Evolutionary conservation across 2,113 vertebrate species (phyloP).

Genomic region (Phoenicopterus ruber): DNA sequence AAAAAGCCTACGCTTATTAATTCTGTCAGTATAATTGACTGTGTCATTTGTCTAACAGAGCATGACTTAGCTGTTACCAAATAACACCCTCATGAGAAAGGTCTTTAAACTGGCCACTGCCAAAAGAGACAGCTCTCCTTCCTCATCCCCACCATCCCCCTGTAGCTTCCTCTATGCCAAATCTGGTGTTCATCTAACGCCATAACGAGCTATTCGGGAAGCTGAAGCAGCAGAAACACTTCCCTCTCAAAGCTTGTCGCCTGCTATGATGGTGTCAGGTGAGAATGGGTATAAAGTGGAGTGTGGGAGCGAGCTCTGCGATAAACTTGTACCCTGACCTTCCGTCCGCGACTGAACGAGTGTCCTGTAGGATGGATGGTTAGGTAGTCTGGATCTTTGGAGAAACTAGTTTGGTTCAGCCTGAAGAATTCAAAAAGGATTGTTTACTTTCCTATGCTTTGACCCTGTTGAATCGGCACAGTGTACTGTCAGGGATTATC

Average conservation of each 20-base stretch:
- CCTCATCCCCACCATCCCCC: too few relatives aligned
- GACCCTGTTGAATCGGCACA: neutral
- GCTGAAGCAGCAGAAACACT: neutral
- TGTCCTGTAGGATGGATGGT: neutral
- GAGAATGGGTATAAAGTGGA: neutral
- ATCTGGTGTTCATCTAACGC: neutral
- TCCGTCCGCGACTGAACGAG: neutral
- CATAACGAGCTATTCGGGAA: neutral
- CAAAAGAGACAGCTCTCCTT: neutral
- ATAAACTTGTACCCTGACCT: neutral
- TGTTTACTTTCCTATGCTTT: neutral
- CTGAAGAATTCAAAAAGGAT: neutral
- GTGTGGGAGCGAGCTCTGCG: accelerated
- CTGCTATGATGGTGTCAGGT: neutral
- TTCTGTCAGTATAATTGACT: neutral
- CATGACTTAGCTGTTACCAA: neutral
- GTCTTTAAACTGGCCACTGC: neutral
- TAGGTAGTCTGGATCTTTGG: neutral
- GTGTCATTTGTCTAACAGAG: neutral
- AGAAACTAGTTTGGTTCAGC: neutral
- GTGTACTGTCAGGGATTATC: neutral
- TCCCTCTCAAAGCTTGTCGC: neutral
- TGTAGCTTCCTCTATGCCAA: neutral
- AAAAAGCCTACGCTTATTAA: neutral
- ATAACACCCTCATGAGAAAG: neutral